These are phyloP conservation scores for Oncorhynchus tshawytscha DNA, from an alignment of 2,113 vertebrate species.

Conservation along the genomic window DNA sequence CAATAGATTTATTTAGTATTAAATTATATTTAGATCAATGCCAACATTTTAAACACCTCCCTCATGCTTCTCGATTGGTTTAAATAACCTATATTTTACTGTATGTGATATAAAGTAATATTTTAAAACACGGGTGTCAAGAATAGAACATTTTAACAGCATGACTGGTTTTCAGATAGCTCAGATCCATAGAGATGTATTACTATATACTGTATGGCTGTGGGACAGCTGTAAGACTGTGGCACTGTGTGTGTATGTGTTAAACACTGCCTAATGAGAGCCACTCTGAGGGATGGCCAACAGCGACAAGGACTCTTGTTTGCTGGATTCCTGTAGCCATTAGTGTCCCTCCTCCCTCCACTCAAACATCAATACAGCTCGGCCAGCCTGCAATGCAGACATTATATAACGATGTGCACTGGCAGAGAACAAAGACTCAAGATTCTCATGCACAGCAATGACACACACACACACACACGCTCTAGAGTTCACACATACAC, in stretches of 20 bases:
- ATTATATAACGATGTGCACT: slow-evolving; percentile 57
- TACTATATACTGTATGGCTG: not conserved
- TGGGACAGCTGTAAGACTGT: not conserved
- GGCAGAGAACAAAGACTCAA: slow-evolving; percentile 22
- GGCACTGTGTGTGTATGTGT: not conserved
- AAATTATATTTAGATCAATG: no score
- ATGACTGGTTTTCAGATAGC: no score
- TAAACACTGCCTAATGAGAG: slow-evolving; percentile 1
- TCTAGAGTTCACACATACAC: slow-evolving; percentile 10
- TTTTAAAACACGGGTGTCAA: not conserved
- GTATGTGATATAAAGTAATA: not conserved
- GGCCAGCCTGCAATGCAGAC: slow-evolving; percentile 58
- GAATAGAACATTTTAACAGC: no score
- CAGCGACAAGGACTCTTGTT: slow-evolving; percentile 39
- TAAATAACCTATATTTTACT: no score
- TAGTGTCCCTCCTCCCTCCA: slow-evolving; percentile 21
- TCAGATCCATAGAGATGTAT: no score
- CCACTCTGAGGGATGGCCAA: slow-evolving; percentile 5
- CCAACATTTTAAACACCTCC: no score
- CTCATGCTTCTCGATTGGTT: no score
- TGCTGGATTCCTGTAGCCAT: slow-evolving; percentile 27
- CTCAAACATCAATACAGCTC: slow-evolving; percentile 58
- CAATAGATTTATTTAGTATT: no score
- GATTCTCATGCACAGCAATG: not conserved
- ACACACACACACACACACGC: slow-evolving; percentile 5